Percentiles rank a stretch among this genome's conserved stretches.
phyloP scores from a whole-genome alignment of 1,140 invertebrate species.

The Drosophila bocki region DNA sequence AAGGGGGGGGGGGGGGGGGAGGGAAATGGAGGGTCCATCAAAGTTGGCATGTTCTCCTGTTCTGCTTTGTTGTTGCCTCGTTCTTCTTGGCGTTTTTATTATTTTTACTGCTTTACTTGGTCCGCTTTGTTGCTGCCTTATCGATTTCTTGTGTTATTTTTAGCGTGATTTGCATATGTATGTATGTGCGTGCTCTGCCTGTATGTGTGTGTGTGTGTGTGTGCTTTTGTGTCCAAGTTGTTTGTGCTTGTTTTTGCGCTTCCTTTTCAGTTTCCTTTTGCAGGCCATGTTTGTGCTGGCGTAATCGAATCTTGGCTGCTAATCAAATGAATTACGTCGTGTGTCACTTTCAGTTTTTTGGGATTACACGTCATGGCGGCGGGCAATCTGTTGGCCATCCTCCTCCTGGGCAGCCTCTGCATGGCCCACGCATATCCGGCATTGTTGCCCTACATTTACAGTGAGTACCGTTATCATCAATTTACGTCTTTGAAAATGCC shows the following conservation, averaged over 20 bases:
- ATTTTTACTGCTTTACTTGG: constrained; percentile 59
- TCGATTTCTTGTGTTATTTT: constrained; percentile 82
- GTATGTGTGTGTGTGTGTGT: not conserved
- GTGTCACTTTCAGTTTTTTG: constrained; percentile 62
- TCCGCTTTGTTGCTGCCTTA: constrained; percentile 59
- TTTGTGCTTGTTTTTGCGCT: constrained; percentile 42
- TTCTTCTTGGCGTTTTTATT: constrained; percentile 47
- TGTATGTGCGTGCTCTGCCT: constrained; percentile 12
- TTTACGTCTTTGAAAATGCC: not conserved
- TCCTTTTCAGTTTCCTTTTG: constrained; percentile 22
- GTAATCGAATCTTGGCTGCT: constrained; percentile 67
- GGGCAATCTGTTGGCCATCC: constrained; percentile 54
- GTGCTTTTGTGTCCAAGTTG: constrained; percentile 22
- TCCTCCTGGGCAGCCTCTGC: constrained; percentile 64
- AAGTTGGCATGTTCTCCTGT: constrained; percentile 56
- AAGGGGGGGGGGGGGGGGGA: too few species aligned
- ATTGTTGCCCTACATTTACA: constrained; percentile 69
- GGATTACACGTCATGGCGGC: constrained; percentile 57
- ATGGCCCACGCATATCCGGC: constrained; percentile 69
- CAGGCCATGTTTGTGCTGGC: constrained; percentile 22
- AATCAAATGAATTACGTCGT: constrained; percentile 65
- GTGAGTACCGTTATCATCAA: constrained; percentile 42
- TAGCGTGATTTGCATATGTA: constrained; percentile 70
- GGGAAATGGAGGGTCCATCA: constrained; percentile 33
- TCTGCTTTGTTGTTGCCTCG: constrained; percentile 30